These are phyloP conservation scores for Drosophila hydei DNA, from an alignment of 1,140 invertebrate species.

Conservation along the genomic window DNA sequence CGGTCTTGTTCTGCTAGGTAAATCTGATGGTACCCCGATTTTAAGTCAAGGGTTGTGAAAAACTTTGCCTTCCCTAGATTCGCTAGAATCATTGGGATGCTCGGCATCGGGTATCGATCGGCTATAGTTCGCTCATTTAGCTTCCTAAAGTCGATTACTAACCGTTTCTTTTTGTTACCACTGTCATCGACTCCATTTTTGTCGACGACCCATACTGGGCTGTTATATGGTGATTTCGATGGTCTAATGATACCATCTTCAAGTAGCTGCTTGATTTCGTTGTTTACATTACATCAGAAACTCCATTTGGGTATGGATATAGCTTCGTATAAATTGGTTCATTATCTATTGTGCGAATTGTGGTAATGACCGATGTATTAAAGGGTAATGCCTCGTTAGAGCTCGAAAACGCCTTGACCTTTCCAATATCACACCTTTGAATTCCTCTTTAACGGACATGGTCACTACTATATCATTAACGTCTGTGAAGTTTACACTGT, in stretches of 20 bases:
- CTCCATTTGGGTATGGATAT: too few species aligned
- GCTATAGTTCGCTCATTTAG: too few species aligned
- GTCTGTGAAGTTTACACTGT: too few species aligned
- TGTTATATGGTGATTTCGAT: too few species aligned
- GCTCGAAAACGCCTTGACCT: background rate
- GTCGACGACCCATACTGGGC: background rate
- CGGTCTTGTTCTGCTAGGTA: too few species aligned
- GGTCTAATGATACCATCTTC: too few species aligned
- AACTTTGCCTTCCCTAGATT: background rate
- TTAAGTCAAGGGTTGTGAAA: background rate
- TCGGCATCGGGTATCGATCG: background rate
- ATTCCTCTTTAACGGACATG: too few species aligned
- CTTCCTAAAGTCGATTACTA: background rate
- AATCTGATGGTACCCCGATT: background rate
- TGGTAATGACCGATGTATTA: background rate
- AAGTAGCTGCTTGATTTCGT: background rate
- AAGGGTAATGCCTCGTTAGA: background rate
- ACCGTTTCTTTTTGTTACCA: background rate
- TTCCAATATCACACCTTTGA: background rate
- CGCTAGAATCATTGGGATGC: background rate
- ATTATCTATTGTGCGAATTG: too few species aligned
- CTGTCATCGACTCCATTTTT: background rate
- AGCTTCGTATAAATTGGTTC: too few species aligned
- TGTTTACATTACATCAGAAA: background rate
- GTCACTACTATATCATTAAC: too few species aligned